Conservation (phyloP, 2,888 invertebrate genomes). For the Lithophane socia region DNA sequence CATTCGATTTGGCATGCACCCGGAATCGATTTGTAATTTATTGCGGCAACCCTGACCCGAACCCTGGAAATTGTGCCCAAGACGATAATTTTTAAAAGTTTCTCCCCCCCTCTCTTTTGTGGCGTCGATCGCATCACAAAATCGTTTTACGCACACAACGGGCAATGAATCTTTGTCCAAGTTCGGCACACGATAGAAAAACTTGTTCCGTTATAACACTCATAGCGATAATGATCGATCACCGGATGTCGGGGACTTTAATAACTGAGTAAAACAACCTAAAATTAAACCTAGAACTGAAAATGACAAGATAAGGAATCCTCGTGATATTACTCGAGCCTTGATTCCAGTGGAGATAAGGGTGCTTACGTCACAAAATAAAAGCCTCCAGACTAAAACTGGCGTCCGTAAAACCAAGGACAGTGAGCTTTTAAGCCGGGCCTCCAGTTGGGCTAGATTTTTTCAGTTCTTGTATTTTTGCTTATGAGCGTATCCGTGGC, state of each 20-base stretch:
- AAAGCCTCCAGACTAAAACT: slow-evolving; percentile 58
- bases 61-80: slow-evolving; percentile 66
- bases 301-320: slow-evolving; percentile 51
- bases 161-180: slow-evolving; percentile 78
- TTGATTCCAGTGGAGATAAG: slow-evolving; percentile 56
- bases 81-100: slow-evolving; percentile 73
- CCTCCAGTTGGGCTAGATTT: slow-evolving; percentile 26
- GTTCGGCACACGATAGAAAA: slow-evolving; percentile 72
- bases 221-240: slow-evolving; percentile 65
- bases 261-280: slow-evolving; percentile 46
- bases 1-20: slow-evolving; percentile 57
- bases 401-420: slow-evolving; percentile 51
- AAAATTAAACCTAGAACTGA: slow-evolving; percentile 42
- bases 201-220: slow-evolving; percentile 65
- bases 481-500: slow-evolving; percentile 30
- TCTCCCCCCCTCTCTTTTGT: slow-evolving; percentile 61
- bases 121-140: slow-evolving; percentile 67
- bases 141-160: slow-evolving; percentile 72
- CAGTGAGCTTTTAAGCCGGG: slow-evolving; percentile 47
- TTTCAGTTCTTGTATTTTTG: slow-evolving; percentile 39
- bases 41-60: slow-evolving; percentile 58
- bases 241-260: slow-evolving; percentile 46
- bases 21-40: slow-evolving; percentile 69
- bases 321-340: slow-evolving; percentile 44
- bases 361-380: slow-evolving; percentile 62